Base-by-base conservation (phyloP, 2,797 vertebrate species). In the Lutjanus campechanus region DNA sequence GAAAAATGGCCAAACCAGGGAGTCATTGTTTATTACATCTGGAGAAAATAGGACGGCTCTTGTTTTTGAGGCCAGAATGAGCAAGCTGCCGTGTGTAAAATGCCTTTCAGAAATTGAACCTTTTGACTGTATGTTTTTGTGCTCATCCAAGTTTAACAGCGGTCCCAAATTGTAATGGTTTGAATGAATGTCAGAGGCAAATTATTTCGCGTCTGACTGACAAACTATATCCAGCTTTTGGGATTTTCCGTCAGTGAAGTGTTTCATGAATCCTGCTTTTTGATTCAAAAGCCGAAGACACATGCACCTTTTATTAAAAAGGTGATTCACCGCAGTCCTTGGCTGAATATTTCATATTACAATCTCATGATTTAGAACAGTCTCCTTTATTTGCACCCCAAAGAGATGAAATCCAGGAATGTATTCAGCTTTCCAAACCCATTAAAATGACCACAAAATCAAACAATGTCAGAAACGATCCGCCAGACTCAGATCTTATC, bases 21-120 rank as follows among this genome's bases (percentile, higher is more conserved):
- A 84, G 69, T 68, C 70, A 77, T 83, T 87, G 82, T 91, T 85
- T 81, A 74, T 65, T 56, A 75, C 75, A 77, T 79, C 73, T 77
- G 74, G 81, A 73, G 82, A 72, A 79, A 79, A 69, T 70, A 41
- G 55, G 9, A 9, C 41, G n/a, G 29, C n/a, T 50, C 44, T 58
- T 56, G 47, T 49, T 82, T 59, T 25, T 22, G 22, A 78, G 69
- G 65, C 58, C 50, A 54, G 51, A 41, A 46, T 10, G 49, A 75
- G 44, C 41, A 65, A 49, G 40, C 74, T 43, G 50, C 61, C 61
- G 54, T 17, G 63, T 41, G 49, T 43, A 46, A 65, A 73, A 81
- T 5, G 36, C 25, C n/a, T 79, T 79, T 65, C 15, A 56, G 51
- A 74, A 79, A 79, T 49, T 4, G 7, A 84, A 54, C n/a, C 49